Evolutionary conservation across 2,888 invertebrate species (phyloP).

Genomic region (Lasius fuliginosus): DNA sequence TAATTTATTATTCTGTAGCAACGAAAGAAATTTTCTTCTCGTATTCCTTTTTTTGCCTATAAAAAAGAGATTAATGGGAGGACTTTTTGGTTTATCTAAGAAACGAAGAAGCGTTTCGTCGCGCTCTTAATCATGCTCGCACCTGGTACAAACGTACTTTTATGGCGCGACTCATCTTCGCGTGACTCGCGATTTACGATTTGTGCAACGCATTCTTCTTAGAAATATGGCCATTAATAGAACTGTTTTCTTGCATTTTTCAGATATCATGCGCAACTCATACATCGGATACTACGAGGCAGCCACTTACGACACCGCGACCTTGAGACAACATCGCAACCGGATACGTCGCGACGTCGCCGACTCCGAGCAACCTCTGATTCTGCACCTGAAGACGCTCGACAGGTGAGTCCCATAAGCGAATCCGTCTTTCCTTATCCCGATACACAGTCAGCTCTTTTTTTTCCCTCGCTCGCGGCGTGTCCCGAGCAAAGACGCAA

Average conservation of each 20-base stretch:
- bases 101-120: background rate
- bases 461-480: background rate
- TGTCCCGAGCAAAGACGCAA: constrained; percentile 23
- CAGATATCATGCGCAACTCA: constrained; percentile 83
- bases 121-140: background rate
- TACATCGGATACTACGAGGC: constrained; percentile 84
- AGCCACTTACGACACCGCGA: constrained; percentile 83
- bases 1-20: background rate
- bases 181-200: constrained; percentile 33
- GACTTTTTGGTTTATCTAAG: background rate
- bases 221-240: constrained; percentile 22
- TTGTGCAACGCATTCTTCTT: constrained; percentile 39
- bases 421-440: constrained; percentile 14
- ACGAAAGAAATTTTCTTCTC: background rate
- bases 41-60: background rate
- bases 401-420: constrained; percentile 79
- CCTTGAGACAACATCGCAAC: constrained; percentile 83
- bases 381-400: constrained; percentile 82
- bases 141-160: constrained; percentile 22
- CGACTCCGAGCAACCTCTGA: constrained; percentile 81
- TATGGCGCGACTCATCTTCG: constrained; percentile 28
- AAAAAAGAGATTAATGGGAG: constrained; percentile 4
- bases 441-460: background rate
- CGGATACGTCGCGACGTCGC: constrained; percentile 83
- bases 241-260: constrained; percentile 65